These are phyloP conservation scores for Neoseiulus cucumeris DNA, from an alignment of 1,140 invertebrate genomes.

Conservation along the genomic window DNA sequence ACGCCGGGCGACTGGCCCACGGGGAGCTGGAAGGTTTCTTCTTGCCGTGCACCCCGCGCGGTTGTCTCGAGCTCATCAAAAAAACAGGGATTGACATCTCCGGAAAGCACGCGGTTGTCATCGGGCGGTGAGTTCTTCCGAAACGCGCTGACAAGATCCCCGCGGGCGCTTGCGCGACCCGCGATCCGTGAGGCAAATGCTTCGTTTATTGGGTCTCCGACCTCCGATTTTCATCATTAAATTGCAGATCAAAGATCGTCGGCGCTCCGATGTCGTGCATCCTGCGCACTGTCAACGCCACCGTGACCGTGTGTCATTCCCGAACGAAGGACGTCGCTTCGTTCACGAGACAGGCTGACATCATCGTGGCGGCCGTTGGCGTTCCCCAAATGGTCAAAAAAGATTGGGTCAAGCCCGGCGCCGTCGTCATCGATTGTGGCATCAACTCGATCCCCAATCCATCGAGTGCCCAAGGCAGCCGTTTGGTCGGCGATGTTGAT, in stretches of 20 bases:
- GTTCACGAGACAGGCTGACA: slow-evolving; percentile 46
- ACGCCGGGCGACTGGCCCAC: slow-evolving; percentile 22
- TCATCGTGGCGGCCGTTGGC: slow-evolving; percentile 85
- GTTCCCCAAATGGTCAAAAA: slow-evolving; percentile 70
- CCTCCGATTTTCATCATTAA: background rate
- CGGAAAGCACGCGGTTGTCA: slow-evolving; percentile 72
- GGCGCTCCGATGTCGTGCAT: slow-evolving; percentile 82
- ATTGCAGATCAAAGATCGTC: slow-evolving; percentile 72
- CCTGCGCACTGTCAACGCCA: slow-evolving; percentile 85
- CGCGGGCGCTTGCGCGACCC: no score
- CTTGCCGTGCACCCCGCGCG: slow-evolving; percentile 74
- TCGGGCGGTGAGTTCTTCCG: slow-evolving; percentile 36
- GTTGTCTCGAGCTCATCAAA: slow-evolving; percentile 73
- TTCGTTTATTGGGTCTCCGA: no score
- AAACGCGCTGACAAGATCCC: no score
- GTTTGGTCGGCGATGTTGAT: slow-evolving; percentile 80
- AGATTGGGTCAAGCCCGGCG: slow-evolving; percentile 89
- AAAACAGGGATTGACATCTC: slow-evolving; percentile 46
- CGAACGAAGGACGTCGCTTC: slow-evolving; percentile 55
- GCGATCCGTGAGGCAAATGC: no score
- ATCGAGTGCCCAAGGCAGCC: background rate
- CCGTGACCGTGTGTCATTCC: slow-evolving; percentile 88
- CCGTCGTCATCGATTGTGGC: slow-evolving; percentile 94
- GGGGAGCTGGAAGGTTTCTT: slow-evolving; percentile 60
- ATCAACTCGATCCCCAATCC: slow-evolving; percentile 78